A percentile compares a stretch with the other conserved stretches of the same genome.
phyloP scores from a whole-genome alignment of 2,113 vertebrate genomes.

The Calyptomena viridis region DNA sequence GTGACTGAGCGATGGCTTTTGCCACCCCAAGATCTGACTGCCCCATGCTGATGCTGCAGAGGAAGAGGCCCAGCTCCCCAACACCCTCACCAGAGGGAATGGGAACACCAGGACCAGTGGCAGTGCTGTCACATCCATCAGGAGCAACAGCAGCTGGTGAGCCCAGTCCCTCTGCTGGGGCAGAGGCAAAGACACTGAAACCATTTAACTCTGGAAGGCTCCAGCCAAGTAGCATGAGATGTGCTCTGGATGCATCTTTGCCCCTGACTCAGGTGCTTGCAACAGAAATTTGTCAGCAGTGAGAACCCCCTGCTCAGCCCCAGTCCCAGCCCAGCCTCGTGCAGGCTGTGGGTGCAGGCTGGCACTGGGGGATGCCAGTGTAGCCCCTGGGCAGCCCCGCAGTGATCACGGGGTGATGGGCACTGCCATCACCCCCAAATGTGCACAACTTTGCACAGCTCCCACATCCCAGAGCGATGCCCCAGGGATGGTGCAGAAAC shows the following conservation, averaged over 20 bases:
- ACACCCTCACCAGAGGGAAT: neutral
- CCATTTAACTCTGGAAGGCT: neutral
- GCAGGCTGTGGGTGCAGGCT: neutral
- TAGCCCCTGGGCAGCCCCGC: neutral
- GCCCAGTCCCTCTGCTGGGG: neutral
- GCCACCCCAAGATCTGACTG: neutral
- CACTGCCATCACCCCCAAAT: neutral
- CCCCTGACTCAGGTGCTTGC: fast-evolving
- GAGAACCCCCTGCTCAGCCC: neutral
- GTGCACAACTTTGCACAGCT: neutral
- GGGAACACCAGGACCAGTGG: fast-evolving
- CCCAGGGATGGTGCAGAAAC: neutral
- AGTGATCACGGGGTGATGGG: neutral
- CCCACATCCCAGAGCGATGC: neutral
- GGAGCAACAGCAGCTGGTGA: fast-evolving
- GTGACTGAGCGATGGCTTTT: fast-evolving
- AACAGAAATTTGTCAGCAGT: neutral
- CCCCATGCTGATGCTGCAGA: neutral
- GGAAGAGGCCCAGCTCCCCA: neutral
- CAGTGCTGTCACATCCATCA: fast-evolving
- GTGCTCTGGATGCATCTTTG: neutral
- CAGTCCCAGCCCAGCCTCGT: neutral
- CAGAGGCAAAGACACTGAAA: neutral
- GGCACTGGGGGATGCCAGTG: neutral
- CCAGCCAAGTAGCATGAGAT: neutral